These are phyloP conservation scores for Phragmatobia fuliginosa DNA, from an alignment of 2,888 invertebrate species.

Conservation along the genomic window DNA sequence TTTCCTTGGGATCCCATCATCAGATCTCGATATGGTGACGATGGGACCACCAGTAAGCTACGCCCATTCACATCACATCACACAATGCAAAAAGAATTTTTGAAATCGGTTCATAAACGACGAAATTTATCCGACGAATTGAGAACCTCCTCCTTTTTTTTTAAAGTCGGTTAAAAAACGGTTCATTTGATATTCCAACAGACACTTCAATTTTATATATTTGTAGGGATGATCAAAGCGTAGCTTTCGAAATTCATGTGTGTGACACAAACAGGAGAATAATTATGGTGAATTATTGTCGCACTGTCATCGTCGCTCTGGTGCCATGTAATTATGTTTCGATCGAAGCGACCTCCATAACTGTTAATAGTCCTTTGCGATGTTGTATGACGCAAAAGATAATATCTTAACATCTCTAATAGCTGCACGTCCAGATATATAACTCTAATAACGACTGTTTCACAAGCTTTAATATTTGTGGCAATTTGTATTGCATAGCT, in stretches of 20 bases:
- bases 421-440: conserved; percentile 31
- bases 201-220: no score
- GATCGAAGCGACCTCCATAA: conserved; percentile 67
- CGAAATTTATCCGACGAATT: no score
- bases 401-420: conserved; percentile 52
- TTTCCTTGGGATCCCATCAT: no score
- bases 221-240: conserved; percentile 45
- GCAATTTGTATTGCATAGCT: conserved; percentile 11
- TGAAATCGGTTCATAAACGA: no score
- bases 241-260: conserved; percentile 54
- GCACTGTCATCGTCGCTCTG: conserved; percentile 52
- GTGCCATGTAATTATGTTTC: conserved; percentile 71
- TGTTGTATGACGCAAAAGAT: conserved; percentile 56
- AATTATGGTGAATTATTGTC: conserved; percentile 74
- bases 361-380: conserved; percentile 62
- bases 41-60: no score
- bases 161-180: no score
- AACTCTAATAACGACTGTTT: conserved; percentile 32
- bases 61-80: no score
- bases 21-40: no score
- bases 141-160: no score
- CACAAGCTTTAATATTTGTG: conserved; percentile 25
- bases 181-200: no score
- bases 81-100: no score
- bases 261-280: conserved; percentile 61